Conservation (phyloP, 2,113 vertebrate species). For the Bubo bubo region DNA sequence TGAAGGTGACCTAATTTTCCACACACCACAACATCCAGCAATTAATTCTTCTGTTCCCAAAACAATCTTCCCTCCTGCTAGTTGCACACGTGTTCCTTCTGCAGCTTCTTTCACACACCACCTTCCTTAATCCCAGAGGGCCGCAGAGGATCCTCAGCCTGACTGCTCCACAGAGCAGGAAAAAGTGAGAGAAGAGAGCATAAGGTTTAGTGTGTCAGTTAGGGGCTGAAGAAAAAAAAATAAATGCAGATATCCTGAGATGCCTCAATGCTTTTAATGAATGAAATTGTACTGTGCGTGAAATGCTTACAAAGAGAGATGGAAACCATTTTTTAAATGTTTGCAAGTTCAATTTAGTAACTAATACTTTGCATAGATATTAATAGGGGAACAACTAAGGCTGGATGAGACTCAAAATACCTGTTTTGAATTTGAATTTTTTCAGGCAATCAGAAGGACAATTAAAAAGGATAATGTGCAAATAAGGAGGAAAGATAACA, state of each 20-base stretch:
- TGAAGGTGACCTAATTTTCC: conserved; percentile 13
- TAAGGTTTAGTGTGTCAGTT: background rate
- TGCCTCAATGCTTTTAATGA: background rate
- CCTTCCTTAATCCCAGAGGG: background rate
- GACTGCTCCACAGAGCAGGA: background rate
- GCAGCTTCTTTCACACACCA: background rate
- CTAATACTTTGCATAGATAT: background rate
- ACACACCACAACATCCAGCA: background rate
- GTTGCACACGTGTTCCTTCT: background rate
- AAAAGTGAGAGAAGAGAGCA: background rate
- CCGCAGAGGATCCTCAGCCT: background rate
- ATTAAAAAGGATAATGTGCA: background rate
- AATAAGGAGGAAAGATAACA: background rate
- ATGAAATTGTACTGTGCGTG: background rate
- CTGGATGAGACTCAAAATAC: background rate
- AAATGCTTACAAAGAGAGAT: background rate
- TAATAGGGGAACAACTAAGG: background rate
- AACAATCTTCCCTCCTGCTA: background rate
- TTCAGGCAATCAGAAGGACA: background rate
- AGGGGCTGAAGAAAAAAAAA: background rate
- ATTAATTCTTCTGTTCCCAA: background rate
- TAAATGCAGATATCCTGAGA: background rate
- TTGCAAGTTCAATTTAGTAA: background rate
- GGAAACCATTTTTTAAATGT: background rate
- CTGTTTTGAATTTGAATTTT: conserved; percentile 26